These are phyloP conservation scores for Spodoptera littoralis DNA, from an alignment of 2,888 invertebrate genomes.

Conservation along the genomic window DNA sequence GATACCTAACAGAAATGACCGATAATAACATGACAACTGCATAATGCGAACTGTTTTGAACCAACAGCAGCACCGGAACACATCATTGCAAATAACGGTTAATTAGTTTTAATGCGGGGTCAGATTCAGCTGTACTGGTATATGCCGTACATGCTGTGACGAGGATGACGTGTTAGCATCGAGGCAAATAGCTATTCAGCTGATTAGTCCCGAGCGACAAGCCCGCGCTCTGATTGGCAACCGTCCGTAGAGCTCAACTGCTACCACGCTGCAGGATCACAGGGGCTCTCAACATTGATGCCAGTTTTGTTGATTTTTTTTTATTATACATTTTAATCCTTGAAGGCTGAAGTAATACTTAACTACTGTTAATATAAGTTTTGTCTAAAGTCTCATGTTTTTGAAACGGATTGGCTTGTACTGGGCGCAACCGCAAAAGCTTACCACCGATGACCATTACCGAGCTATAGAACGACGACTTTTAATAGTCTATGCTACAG, in stretches of 20 bases:
- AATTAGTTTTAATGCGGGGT: background rate
- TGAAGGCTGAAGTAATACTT: too few species aligned
- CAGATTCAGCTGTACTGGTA: constrained; percentile 13
- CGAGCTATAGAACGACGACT: constrained; percentile 93
- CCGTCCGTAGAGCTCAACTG: constrained; percentile 50
- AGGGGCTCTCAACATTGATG: constrained; percentile 53
- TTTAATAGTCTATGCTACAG: constrained; percentile 92
- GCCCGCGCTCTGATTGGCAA: constrained; percentile 67
- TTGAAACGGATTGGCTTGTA: too few species aligned
- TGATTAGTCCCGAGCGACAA: constrained; percentile 60
- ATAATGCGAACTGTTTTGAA: too few species aligned
- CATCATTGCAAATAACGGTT: background rate
- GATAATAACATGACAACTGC: too few species aligned
- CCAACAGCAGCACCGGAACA: background rate
- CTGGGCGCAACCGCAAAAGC: constrained; percentile 72
- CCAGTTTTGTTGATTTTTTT: too few species aligned
- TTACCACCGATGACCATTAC: constrained; percentile 92
- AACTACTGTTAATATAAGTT: too few species aligned
- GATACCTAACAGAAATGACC: too few species aligned
- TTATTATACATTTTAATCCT: too few species aligned
- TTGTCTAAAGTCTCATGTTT: too few species aligned
- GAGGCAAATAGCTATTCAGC: constrained; percentile 50
- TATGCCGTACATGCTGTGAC: constrained; percentile 2
- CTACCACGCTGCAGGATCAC: constrained; percentile 53
- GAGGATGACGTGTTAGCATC: constrained; percentile 31